Conservation (phyloP, 2,113 vertebrate genomes). For the Rhea pennata region DNA sequence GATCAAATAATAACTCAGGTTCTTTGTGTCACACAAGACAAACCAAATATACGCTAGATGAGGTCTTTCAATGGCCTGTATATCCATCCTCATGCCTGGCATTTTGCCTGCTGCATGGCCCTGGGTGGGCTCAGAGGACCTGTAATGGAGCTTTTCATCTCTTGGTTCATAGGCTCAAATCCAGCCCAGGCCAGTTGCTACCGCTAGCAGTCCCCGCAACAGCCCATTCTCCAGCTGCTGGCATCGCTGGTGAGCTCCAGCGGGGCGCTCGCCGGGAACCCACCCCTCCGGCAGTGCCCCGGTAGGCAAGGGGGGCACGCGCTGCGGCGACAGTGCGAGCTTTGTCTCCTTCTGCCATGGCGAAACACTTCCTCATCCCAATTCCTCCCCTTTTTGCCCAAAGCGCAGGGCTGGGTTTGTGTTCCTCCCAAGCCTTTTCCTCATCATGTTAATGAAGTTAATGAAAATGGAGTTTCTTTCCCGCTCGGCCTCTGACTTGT, state of each 20-base stretch:
- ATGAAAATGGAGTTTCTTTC: neutral
- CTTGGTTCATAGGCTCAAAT: neutral
- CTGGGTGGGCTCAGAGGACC: slow-evolving; percentile 57
- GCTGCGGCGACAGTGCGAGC: too few relatives aligned
- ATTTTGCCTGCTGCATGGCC: neutral
- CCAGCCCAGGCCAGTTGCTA: neutral
- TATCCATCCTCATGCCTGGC: slow-evolving; percentile 6
- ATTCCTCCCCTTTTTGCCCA: neutral
- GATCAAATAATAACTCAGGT: slow-evolving; percentile 72
- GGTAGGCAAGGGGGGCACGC: too few relatives aligned
- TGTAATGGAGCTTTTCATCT: neutral
- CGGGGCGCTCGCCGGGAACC: too few relatives aligned
- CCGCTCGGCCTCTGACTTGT: neutral
- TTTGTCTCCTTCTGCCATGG: too few relatives aligned
- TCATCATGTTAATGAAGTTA: neutral
- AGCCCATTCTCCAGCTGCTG: neutral
- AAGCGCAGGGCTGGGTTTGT: too few relatives aligned
- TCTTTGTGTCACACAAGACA: slow-evolving; percentile 62
- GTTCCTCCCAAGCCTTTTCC: neutral
- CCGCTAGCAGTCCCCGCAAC: neutral
- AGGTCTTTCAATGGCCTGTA: neutral
- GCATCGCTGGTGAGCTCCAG: too few relatives aligned
- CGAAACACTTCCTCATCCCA: too few relatives aligned
- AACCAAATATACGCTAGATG: slow-evolving; percentile 47
- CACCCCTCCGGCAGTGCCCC: neutral